Conservation (phyloP, 2,797 vertebrate genomes). For the Diceros bicornis region DNA sequence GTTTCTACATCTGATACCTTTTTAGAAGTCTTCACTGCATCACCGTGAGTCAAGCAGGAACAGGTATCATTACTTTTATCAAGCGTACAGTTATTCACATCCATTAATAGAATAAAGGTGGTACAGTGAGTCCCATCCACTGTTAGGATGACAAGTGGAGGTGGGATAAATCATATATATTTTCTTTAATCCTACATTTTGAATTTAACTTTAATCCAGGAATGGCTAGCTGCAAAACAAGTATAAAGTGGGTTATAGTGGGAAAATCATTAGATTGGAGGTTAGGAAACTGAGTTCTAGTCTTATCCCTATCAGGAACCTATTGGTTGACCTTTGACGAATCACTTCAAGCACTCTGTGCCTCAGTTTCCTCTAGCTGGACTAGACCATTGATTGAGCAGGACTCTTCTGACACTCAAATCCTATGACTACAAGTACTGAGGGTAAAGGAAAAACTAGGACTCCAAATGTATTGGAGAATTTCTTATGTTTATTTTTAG, state of each 20-base stretch:
- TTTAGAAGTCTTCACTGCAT: background rate
- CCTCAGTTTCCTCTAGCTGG: background rate
- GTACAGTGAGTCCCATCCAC: background rate
- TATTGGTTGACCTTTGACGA: background rate
- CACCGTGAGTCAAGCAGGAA: background rate
- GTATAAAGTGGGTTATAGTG: background rate
- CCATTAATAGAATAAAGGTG: background rate
- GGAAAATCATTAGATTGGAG: background rate
- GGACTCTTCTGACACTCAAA: background rate
- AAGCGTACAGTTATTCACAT: background rate
- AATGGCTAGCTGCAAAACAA: conserved; percentile 46
- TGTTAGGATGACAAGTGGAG: background rate
- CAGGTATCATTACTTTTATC: background rate
- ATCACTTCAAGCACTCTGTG: background rate
- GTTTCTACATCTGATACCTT: conserved; percentile 6
- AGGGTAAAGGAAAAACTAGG: conserved; percentile 17
- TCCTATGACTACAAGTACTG: background rate
- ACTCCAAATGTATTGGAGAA: background rate
- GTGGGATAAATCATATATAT: background rate
- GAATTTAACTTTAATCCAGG: conserved; percentile 41
- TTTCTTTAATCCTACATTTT: conserved; percentile 36
- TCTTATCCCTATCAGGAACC: background rate
- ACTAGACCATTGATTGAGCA: background rate
- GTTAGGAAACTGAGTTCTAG: background rate
- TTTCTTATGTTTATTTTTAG: conserved; percentile 50